These are phyloP conservation scores for Pseudorasbora parva DNA, from an alignment of 2,113 vertebrate genomes.

Conservation along the genomic window DNA sequence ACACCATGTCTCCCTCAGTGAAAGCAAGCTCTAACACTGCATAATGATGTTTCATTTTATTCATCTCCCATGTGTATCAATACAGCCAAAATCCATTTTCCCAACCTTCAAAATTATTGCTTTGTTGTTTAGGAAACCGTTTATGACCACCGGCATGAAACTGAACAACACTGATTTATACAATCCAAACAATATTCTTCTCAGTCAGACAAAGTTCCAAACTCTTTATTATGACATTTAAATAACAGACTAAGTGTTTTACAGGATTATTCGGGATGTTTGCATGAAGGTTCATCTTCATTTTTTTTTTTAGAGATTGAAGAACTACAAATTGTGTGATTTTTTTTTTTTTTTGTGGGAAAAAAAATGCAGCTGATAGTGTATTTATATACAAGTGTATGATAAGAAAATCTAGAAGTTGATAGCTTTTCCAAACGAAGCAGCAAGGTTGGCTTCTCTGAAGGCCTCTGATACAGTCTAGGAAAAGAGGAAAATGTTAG, in stretches of 20 bases:
- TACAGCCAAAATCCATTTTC: neutral
- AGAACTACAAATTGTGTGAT: neutral
- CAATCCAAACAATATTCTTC: neutral
- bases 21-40: neutral
- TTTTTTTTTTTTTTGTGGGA: neutral
- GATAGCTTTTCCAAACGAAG: slow-evolving; percentile 96
- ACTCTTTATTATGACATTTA: slow-evolving; percentile 56
- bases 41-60: neutral
- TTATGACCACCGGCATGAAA: neutral
- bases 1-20: neutral
- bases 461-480: slow-evolving; percentile 99
- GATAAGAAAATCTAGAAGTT: slow-evolving; percentile 83
- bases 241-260: slow-evolving; percentile 52
- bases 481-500: slow-evolving; percentile 34
- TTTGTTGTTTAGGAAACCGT: neutral
- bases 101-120: neutral
- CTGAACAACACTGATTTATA: neutral
- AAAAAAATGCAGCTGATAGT: slow-evolving; percentile 27
- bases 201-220: neutral
- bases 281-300: too few species aligned
- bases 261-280: slow-evolving; percentile 30
- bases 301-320: too few species aligned
- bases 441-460: slow-evolving; percentile 97
- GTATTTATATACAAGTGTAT: slow-evolving; percentile 48
- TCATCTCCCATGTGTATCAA: neutral